Evolutionary conservation across 2,888 invertebrate species (phyloP), one percentile per base, ranked within the genome.

Genomic region (Timema podura): DNA sequence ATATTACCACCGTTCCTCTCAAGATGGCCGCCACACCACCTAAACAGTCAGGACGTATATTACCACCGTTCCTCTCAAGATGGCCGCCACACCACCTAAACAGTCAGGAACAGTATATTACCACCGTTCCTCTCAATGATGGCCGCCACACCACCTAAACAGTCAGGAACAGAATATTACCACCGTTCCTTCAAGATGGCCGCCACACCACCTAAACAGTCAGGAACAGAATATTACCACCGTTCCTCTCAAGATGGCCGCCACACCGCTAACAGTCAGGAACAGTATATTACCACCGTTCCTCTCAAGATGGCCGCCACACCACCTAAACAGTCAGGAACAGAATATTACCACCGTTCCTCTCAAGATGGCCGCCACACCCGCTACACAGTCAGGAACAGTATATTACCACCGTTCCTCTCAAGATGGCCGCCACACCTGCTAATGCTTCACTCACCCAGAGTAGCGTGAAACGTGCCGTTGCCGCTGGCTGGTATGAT

Each of bases 401-500:
- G n/a, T n/a, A n/a, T n/a, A n/a, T n/a, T 30, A 30, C 30, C 0
- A 86, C 83, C 68, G 81, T 83, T 67, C 90, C 90, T 72, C 83
- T 85, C 5, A 89, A 83, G 71, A 85, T 81, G 6, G 86, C 87
- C 16, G 81, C 82, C 5, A 87, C 84, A 70, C 88, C 87, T 74
- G 85, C 88, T 86, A 75, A 49, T 30, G 30, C 61, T 10, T 47
- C 16, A 75, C 77, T 77, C 80, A 85, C 87, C 85, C 76, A 90
- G 86, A 67, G 83, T 80, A 59, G 88, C 89, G 77, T 87, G 85
- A 77, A 90, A 90, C 9, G 88, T 88, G 47, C 90, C 90, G 73
- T 88, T 88, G 70, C 90, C 90, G 74, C 87, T 88, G 0, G 90
- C 90, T 9, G 90, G 90, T 64, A 90, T 83, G 72, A 90, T 89